Base-by-base conservation (phyloP, 2,113 vertebrate species). In the Scomber scombrus region DNA sequence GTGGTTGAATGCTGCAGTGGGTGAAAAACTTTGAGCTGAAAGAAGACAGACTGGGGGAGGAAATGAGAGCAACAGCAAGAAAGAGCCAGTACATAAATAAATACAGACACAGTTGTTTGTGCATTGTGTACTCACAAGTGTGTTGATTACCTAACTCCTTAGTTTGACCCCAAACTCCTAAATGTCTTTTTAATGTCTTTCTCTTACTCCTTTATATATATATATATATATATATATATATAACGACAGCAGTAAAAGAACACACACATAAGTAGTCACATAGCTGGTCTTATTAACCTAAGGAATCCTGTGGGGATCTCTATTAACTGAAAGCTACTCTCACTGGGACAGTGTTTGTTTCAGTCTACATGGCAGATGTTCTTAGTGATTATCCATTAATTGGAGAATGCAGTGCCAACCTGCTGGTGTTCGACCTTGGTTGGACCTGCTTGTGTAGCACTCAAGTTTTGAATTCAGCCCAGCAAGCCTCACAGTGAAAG, bases 301-400 rank as follows among this genome's bases (percentile, higher is more conserved):
- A 68, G 62, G 34, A 84, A 62, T 88, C 87, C 90, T 89, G n/a
- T 19, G 67, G 88, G 88, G 62, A 74, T 75, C 65, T 80, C 57
- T 82, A 50, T 81, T 85, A 80, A 75, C 85, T 85, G 56, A 86
- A 83, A 74, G 74, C 88, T 78, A 21, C 56, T 78, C 87, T 91
- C 80, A 11, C 61, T 54, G 87, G 87, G 73, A 88, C 45, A 80
- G 70, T 88, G 86, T 92, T 88, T 93, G 88, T 91, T 94, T 82
- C 87, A 80, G 68, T 82, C 81, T 67, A 45, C 72, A 34, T 77
- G 85, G 90, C 91, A 93, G 91, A 90, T 92, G 92, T 91, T 92
- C 83, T 90, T 75, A 85, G 87, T 88, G 82, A 92, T 92, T 92
- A 91, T 87, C 82, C 88, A 88, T 91, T 93, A 91, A 91, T 89